Evolutionary conservation across 1,140 invertebrate genomes (phyloP).

Genomic region (Marisa cornuarietis): DNA sequence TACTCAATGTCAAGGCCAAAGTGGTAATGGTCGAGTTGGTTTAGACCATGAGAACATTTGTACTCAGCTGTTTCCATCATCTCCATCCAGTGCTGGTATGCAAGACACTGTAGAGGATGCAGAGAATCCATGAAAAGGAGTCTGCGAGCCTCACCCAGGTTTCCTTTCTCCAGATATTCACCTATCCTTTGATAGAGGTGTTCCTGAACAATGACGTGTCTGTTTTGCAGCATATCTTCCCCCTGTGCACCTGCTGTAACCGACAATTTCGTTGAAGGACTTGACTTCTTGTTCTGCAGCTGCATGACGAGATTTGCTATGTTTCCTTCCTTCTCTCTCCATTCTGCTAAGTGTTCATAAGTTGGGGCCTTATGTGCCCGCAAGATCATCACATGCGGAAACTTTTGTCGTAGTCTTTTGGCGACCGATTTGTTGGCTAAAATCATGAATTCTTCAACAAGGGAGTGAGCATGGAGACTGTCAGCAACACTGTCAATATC

Average conservation of each 20-base stretch:
- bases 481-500: conserved; percentile 9
- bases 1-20: conserved; percentile 31
- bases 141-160: conserved; percentile 82
- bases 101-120: conserved; percentile 88
- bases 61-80: conserved; percentile 74
- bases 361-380: conserved; percentile 33
- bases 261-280: background rate
- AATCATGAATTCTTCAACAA: conserved; percentile 55
- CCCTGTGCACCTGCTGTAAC: background rate
- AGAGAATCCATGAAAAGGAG: conserved; percentile 93
- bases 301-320: conserved; percentile 23
- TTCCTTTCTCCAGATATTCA: conserved; percentile 67
- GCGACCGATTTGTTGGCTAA: conserved; percentile 42
- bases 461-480: conserved; percentile 22
- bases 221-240: background rate
- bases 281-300: conserved; percentile 15
- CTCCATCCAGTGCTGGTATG: conserved; percentile 69
- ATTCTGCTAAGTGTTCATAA: conserved; percentile 26
- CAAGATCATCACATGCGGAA: conserved; percentile 4
- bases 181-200: conserved; percentile 28
- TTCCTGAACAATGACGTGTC: conserved; percentile 21
- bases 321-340: conserved; percentile 24
- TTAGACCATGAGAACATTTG: conserved; percentile 23
- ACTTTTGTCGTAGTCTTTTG: conserved; percentile 20
- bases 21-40: conserved; percentile 26